Evolutionary conservation across 2,113 vertebrate genomes (phyloP), one percentile per base, ranked within the genome.

Genomic region (Pangasianodon hypophthalmus): DNA sequence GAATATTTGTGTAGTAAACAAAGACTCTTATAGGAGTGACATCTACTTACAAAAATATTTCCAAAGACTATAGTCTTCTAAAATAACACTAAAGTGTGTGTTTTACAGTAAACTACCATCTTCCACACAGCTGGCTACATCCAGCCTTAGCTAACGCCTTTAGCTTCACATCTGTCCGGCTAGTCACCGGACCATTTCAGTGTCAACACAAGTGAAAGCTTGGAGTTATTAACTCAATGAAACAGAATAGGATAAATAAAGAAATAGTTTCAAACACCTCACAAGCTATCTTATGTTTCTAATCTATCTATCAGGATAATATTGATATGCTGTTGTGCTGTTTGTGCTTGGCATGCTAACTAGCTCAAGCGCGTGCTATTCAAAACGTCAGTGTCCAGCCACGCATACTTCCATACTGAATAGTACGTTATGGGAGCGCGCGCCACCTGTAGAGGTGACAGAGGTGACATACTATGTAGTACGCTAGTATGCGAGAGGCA

Each of bases 401-500:
- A 82, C 6, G 82, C 37, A 11, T 11, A 84, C 56, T 84, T 7
- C 37, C 21, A 16, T 29, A 84, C 82, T 84, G 0, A 7, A 14
- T 1, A 84, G 41, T 84, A 62, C 37, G 82, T 7, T 4, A 24
- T 0, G 14, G 0, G 82, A 46, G 37, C 82, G 16, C 41, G 58
- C 56, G 37, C 82, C 26, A 7, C 1, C 24, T 3, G 21, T 54
- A 56, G 50, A 19, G 16, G 80, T 82, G 54, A 60, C 81, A 13
- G 81, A 58, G n/a, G 54, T 44, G 37, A 84, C 37, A 6, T 62
- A 60, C 82, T 84, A 46, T 1, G 56, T 84, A 84, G 82, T 84
- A 16, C 21, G 37, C 82, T 62, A 60, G 82, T 84, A 46, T 3
- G 21, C 56, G 24, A 19, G 52, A 58, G 80, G 24, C n/a, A 84